Evolutionary conservation across 2,113 vertebrate species (phyloP).

Genomic region (Salminus brasiliensis): DNA sequence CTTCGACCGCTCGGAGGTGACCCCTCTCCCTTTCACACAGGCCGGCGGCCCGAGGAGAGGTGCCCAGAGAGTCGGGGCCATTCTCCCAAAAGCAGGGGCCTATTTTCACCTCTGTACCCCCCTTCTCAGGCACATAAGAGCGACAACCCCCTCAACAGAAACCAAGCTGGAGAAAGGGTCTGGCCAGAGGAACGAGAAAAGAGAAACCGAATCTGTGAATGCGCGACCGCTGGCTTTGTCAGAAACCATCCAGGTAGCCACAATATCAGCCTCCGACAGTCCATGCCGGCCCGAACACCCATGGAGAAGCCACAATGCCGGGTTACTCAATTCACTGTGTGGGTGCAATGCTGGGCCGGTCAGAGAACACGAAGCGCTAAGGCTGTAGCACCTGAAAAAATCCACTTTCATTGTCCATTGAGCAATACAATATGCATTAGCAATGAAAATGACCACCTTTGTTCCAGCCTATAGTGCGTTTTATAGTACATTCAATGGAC

Average conservation of each 20-base stretch:
- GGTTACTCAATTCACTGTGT: constrained; percentile 35
- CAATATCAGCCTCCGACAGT: constrained; percentile 23
- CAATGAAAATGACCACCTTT: background rate
- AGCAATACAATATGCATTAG: constrained; percentile 15
- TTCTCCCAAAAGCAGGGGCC: constrained; percentile 59
- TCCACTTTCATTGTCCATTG: background rate
- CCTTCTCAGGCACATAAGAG: background rate
- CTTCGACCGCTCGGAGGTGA: constrained; percentile 65
- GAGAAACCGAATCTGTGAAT: constrained; percentile 55
- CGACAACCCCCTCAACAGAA: background rate
- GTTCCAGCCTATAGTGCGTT: background rate
- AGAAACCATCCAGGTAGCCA: constrained; percentile 53
- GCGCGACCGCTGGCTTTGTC: constrained; percentile 48
- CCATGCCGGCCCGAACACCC: background rate
- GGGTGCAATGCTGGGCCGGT: constrained; percentile 6
- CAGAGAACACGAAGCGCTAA: constrained; percentile 14
- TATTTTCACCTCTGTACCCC: constrained; percentile 14
- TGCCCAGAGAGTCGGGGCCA: constrained; percentile 59
- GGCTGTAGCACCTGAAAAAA: constrained; percentile 43
- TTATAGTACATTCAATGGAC: background rate
- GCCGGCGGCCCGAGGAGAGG: constrained; percentile 53
- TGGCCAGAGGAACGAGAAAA: constrained; percentile 55
- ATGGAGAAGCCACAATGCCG: constrained; percentile 14
- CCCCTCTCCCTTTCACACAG: constrained; percentile 70
- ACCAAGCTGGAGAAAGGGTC: constrained; percentile 56